phyloP scores from a whole-genome alignment of 2,888 invertebrate species.

The Lamellibrachia satsuma region DNA sequence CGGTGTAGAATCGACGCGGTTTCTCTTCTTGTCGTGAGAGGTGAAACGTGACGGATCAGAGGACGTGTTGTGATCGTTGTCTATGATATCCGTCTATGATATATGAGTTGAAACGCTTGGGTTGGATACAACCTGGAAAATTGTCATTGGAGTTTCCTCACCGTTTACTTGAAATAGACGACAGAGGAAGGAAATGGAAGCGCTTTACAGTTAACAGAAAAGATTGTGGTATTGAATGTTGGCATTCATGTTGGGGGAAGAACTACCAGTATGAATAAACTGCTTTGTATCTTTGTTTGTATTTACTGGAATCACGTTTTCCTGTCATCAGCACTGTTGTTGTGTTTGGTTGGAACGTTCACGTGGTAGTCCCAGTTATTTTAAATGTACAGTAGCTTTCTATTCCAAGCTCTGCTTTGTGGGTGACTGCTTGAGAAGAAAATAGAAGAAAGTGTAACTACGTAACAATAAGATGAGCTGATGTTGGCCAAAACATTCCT shows the following conservation, averaged over 20 bases:
- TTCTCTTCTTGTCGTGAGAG: background rate
- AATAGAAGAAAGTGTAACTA: background rate
- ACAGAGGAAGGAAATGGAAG: background rate
- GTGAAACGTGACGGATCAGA: background rate
- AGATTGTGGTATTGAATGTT: background rate
- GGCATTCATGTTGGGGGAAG: background rate
- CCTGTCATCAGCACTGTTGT: background rate
- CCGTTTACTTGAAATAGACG: background rate
- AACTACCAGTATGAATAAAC: background rate
- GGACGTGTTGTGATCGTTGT: background rate
- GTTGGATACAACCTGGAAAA: background rate
- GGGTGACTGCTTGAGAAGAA: background rate
- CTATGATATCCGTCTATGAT: background rate
- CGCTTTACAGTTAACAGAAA: background rate
- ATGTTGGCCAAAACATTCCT: background rate
- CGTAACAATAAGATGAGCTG: background rate
- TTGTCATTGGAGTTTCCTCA: background rate
- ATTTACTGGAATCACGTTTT: background rate
- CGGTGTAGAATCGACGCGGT: constrained; percentile 25
- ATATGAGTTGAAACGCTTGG: background rate
- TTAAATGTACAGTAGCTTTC: background rate
- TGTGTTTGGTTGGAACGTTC: background rate
- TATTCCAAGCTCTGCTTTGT: background rate
- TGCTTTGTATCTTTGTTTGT: background rate
- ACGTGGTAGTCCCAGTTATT: background rate